Conservation (phyloP, 1,140 invertebrate species). For the Mactra quadrangularis region DNA sequence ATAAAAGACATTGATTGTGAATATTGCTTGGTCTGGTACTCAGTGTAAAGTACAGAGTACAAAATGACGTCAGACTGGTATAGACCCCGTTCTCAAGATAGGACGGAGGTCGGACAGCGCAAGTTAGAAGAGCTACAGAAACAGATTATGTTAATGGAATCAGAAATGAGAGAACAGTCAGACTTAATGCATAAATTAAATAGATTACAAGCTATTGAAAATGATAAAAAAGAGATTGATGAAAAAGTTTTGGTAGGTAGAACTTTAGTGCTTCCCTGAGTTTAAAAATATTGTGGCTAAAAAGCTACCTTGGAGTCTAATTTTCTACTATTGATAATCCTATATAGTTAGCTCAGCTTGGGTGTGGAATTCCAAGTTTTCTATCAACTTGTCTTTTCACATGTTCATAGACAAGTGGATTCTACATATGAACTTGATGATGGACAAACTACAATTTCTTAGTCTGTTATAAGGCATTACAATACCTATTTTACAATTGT, state of each 20-base stretch:
- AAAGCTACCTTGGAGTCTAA: no score
- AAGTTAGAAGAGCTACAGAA: conserved; percentile 39
- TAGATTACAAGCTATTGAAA: conserved; percentile 28
- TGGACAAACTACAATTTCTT: no score
- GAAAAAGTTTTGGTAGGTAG: conserved; percentile 47
- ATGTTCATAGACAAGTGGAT: no score
- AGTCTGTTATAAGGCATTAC: no score
- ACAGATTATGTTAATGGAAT: conserved; percentile 41
- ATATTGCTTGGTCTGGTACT: not conserved
- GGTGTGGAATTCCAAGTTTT: not conserved
- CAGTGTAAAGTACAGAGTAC: not conserved
- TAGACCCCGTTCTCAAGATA: not conserved
- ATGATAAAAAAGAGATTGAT: conserved; percentile 29
- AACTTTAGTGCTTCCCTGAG: no score
- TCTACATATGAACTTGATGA: no score
- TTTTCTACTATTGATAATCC: no score
- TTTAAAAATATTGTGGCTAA: no score
- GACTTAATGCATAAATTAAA: conserved; percentile 29
- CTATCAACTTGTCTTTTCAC: no score
- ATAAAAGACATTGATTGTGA: not conserved
- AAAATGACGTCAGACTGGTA: conserved; percentile 50
- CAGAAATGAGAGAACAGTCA: conserved; percentile 16
- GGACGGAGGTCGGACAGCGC: conserved; percentile 21
- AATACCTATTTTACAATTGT: no score
- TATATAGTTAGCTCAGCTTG: no score